Evolutionary conservation across 23 tunicate species (phyloP), one percentile per base, ranked within the genome.

Genomic region (Trididemnum nubilum): DNA sequence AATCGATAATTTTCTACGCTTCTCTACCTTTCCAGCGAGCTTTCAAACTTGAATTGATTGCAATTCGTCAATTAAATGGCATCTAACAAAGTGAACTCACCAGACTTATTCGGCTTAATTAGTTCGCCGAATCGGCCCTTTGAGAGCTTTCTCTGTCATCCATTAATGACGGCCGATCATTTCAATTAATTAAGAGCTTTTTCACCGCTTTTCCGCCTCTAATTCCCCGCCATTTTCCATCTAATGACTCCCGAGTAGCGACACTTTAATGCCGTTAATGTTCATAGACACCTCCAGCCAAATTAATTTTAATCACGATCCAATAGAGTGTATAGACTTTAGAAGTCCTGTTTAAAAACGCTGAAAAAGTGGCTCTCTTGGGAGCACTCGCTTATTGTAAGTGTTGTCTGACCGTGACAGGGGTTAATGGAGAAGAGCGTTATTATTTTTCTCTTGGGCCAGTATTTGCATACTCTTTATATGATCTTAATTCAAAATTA

Each of bases 291-390:
- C 78, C 58, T 73, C n/a, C 27, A 15, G 58, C 58, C 78, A 73
- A 73, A 73, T 73, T 73, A 73, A 73, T 73, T 73, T 40, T 38
- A 38, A 73, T 38, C 58, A 40, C 78, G 78, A 37, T 73, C 25
- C 37, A 39, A 73, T 67, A 73, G 57, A 40, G 58, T 18, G 30
- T 27, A 73, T 67, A 73, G 57, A 40, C 78, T 18, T 9, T 27
- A 73, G 39, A 25, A 73, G 57, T 2, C 58, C 39, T 32, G 39
- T 44, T 44, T 44, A 7, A 9, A 9, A 15, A 7, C 54, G 54
- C 54, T 12, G 9, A 37, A 40, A 37, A 73, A 73, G 78, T 73
- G 37, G 58, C 5, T 37, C 78, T 15, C 78, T 2, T 15, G 78
- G 78, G 78, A 73, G 25, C 39, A 9, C 29, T 2, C 32, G 57